Conservation (phyloP, 2,113 vertebrate genomes). For the Pycnonotus jocosus region DNA sequence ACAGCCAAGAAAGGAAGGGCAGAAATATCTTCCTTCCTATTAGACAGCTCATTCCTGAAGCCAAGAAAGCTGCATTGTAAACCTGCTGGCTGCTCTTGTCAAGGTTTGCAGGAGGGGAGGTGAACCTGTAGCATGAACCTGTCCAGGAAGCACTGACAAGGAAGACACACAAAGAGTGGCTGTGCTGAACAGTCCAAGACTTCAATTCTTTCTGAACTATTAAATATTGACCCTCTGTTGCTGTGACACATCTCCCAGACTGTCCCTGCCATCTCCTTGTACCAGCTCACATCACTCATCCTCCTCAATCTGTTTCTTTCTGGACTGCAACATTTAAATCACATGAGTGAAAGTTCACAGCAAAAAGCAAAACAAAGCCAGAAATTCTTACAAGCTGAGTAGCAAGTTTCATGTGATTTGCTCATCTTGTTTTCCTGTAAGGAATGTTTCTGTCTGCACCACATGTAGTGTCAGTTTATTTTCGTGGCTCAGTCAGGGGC, state of each 20-base stretch:
- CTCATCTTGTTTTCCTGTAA: background rate
- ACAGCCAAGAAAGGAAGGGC: background rate
- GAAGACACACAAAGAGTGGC: background rate
- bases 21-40: background rate
- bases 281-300: background rate
- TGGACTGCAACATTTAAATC: background rate
- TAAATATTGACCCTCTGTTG: background rate
- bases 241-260: background rate
- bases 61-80: background rate
- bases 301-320: background rate
- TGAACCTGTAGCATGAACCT: background rate
- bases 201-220: background rate
- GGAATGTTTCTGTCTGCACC: background rate
- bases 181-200: background rate
- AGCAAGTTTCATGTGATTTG: background rate
- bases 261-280: background rate
- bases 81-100: background rate
- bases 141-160: background rate
- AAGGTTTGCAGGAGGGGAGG: background rate
- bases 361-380: background rate
- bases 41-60: background rate
- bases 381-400: background rate
- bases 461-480: background rate
- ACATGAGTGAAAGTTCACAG: background rate
- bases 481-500: background rate